phyloP scores from a whole-genome alignment of 2,113 vertebrate species.

The Toxotes jaculatrix region DNA sequence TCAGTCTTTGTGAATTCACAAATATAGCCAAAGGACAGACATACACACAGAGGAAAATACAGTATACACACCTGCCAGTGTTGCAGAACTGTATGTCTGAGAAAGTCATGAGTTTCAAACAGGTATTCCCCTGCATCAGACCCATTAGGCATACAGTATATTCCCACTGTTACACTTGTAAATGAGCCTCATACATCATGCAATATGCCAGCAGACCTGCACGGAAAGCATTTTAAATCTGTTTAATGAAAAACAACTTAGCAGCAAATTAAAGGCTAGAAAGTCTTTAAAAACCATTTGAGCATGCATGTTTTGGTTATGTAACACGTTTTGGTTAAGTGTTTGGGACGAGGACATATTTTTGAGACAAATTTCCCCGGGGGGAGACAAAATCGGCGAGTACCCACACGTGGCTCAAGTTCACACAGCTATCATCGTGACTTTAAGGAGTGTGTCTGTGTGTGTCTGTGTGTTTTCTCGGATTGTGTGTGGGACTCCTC shows the following conservation, averaged over 20 bases:
- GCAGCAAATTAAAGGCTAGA: conserved; percentile 54
- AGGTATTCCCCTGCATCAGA: conserved; percentile 44
- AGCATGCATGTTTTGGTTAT: conserved; percentile 20
- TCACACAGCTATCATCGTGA: neutral
- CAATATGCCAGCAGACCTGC: conserved; percentile 38
- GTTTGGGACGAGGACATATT: neutral
- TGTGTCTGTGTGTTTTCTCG: neutral
- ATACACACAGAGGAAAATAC: neutral
- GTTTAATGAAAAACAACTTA: conserved; percentile 64
- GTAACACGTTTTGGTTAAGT: conserved; percentile 18
- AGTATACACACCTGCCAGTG: neutral
- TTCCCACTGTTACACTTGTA: conserved; percentile 61
- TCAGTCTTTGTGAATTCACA: neutral
- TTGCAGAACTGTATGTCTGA: conserved; percentile 18
- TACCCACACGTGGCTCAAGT: conserved; percentile 2
- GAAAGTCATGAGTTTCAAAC: conserved; percentile 13
- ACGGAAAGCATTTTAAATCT: conserved; percentile 40
- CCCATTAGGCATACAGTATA: conserved; percentile 48
- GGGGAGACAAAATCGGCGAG: neutral
- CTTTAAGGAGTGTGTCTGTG: neutral
- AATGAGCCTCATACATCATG: conserved; percentile 73
- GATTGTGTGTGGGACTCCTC: neutral
- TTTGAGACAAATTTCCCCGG: conserved; percentile 19
- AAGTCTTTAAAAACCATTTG: conserved; percentile 37
- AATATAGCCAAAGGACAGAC: neutral